Base-by-base conservation (phyloP, 2,113 vertebrate genomes). In the Diphyllodes magnificus region DNA sequence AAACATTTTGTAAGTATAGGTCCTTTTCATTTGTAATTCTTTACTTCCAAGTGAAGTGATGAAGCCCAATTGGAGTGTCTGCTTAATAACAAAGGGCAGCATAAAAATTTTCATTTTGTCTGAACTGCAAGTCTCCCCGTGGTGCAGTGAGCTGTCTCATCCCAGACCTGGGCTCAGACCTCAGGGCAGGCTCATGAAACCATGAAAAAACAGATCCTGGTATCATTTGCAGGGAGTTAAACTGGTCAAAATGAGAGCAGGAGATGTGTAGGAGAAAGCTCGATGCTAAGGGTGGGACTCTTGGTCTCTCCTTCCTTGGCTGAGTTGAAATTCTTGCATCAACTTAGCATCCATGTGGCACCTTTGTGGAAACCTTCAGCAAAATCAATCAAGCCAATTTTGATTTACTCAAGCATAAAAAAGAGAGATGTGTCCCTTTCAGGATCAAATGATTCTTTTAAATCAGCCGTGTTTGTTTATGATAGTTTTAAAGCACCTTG, bases 1-100 rank as follows among this genome's bases (percentile, higher is more conserved):
- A 97, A 97, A 97, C 96, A 92, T 88, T 96, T 92, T 71, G 8
- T 72, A 95, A 95, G 94, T 90, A 42, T 31, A 47, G 63, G 49
- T 90, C 85, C 54, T 92, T 93, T 93, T 76, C 4, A 22, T 80
- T 96, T 95, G 81, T 81, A 69, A 51, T 56, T 49, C 94, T 90
- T 88, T 72, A 28, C 76, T 92, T 76, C 54, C 57, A 28, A 54
- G 91, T 47, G 44, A 89, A 91, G 51, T 57, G 88, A 63, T 4
- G n/a, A 86, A 54, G 84, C 87, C 73, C 54, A 51, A 4, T 88
- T 93, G 86, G 88, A 91, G 56, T 82, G 75, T 86, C 88, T 89
- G 60, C 56, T 88, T 85, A 45, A 71, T 88, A 82, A 71, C 15
- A 83, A 53, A 69, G 8, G 50, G 54, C 71, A 75, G 53, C n/a